Conservation (phyloP, 2,113 vertebrate genomes). For the Phocoena phocoena region DNA sequence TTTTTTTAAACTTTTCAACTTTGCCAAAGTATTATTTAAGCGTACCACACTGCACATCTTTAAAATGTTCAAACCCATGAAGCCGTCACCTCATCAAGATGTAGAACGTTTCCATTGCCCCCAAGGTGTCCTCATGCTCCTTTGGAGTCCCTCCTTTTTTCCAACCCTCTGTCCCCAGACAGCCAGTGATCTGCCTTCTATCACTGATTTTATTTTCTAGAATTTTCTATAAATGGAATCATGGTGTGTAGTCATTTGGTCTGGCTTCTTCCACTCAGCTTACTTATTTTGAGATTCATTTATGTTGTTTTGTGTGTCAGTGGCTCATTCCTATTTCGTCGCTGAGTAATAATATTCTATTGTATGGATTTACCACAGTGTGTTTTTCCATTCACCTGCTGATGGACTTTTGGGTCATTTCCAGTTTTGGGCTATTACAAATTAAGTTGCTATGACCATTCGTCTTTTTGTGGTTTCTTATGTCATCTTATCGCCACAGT, state of each 20-base stretch:
- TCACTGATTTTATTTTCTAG: not conserved
- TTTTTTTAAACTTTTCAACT: not conserved
- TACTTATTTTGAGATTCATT: not conserved
- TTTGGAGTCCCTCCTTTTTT: not conserved
- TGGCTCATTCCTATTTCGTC: not conserved
- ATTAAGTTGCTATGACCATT: not conserved
- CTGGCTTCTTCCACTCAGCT: not conserved
- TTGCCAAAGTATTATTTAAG: not conserved
- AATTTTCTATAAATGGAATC: not conserved
- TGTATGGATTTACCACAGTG: too few relatives aligned
- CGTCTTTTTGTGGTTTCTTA: not conserved
- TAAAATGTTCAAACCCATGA: not conserved
- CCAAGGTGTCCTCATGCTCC: not conserved
- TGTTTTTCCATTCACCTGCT: not conserved
- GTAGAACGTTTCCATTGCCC: not conserved
- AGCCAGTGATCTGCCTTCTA: not conserved
- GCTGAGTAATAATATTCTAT: not conserved
- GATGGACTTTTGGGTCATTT: not conserved
- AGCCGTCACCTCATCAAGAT: not conserved
- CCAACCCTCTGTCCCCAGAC: not conserved
- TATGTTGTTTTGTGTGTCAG: too few relatives aligned
- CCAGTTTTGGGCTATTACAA: not conserved
- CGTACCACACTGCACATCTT: fast-evolving
- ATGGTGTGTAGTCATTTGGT: not conserved
- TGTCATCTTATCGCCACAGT: not conserved